Evolutionary conservation across 2,888 invertebrate genomes (phyloP), one percentile per base, ranked within the genome.

Genomic region (Chironomus tentans): DNA sequence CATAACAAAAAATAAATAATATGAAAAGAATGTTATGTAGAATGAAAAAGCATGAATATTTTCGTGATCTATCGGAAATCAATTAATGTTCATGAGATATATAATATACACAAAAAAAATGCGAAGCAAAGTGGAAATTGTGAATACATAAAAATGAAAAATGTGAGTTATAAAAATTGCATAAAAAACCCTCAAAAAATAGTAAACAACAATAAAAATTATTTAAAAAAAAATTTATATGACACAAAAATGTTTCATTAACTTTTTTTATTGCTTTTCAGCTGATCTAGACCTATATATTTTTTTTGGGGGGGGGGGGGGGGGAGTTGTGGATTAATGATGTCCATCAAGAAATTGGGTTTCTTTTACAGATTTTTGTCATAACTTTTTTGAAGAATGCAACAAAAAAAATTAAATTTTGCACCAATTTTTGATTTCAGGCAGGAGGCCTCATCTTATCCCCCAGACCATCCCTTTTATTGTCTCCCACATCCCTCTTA

Each of bases 191-290:
- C 56, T 48, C 12, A 18, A 48, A 70, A 70, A 70, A 48, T 48
- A 48, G 70, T 56, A 56, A 56, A 56, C 70, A 70, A 70, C 13
- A 70, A 70, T 48, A 70, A 70, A 48, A 48, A 70, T 70, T 70
- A 48, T 48, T 48, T 48, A 48, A 70, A 70, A 70, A 68, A 68
- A 68, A 68, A 38, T 70, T 56, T 38, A 38, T 38, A 38, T 38
- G 38, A 38, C 38, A 38, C 38, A 38, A 38, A 38, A 38, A 10
- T 38, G 38, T 38, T 38, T 38, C 18, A 56, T 56, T 18, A 56
- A 56, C 18, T 56, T 56, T 56, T n/a, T 56, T 56, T 56, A 56
- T 56, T 18, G 15, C n/a, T 18, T 56, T 56, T 7, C 56, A 56
- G 56, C 56, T 5, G 18, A 15, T 56, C 38, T 38, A 10, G 38